A percentile compares a stretch with the other conserved stretches of the same genome.
Evolutionary conservation across 2,113 vertebrate species (phyloP).

Genomic region (Philantomba maxwellii): DNA sequence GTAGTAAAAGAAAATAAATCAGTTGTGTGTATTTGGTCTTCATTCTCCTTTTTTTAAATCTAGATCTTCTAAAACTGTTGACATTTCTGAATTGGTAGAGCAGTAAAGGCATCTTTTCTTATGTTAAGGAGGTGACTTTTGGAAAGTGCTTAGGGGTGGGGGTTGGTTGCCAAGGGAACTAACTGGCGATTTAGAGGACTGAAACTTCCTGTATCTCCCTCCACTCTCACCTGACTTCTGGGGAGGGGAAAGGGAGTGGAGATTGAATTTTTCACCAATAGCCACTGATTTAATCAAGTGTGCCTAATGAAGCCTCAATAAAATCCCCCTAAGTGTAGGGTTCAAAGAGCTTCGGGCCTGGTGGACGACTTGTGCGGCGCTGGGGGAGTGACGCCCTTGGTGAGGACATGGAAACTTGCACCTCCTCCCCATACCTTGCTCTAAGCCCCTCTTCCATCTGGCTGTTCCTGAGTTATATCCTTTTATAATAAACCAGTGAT

Average conservation of each 20-base stretch:
- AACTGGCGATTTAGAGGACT: background rate
- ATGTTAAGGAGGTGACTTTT: background rate
- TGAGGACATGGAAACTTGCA: background rate
- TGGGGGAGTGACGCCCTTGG: background rate
- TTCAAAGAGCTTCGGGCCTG: background rate
- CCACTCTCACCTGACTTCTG: background rate
- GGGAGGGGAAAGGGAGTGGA: background rate
- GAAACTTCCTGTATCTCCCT: background rate
- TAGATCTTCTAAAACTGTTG: background rate
- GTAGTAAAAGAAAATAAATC: background rate
- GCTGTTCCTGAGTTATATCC: background rate
- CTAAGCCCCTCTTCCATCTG: background rate
- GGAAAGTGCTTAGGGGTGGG: background rate
- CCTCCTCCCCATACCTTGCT: too few species aligned
- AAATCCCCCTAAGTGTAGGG: background rate
- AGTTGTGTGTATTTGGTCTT: background rate
- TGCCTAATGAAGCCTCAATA: background rate
- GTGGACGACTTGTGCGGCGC: background rate
- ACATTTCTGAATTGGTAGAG: background rate
- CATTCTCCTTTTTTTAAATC: background rate
- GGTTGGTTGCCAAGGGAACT: background rate
- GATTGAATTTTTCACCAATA: background rate
- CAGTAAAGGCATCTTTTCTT: background rate
- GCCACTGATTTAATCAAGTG: background rate
- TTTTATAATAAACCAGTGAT: background rate